These are phyloP conservation scores for Eristalis pertinax DNA, from an alignment of 2,888 invertebrate genomes.

Conservation along the genomic window DNA sequence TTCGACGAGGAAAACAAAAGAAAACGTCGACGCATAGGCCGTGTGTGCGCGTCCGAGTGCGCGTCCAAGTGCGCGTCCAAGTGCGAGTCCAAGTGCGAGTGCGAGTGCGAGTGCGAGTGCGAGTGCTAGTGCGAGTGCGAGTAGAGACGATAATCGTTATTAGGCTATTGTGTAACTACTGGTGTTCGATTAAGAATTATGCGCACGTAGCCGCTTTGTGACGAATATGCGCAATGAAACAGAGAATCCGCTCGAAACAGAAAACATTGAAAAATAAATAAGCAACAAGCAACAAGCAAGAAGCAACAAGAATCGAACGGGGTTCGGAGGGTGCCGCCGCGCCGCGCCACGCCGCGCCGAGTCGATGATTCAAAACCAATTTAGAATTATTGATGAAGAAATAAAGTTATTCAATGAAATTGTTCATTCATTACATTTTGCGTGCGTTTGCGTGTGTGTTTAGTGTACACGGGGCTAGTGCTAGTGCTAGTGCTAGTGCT, in stretches of 20 bases:
- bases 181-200: not conserved
- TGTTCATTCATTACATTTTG: not conserved
- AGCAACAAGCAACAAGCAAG: too few relatives aligned
- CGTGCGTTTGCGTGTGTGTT: too few relatives aligned
- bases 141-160: not conserved
- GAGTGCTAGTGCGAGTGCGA: not conserved
- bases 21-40: too few relatives aligned
- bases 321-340: too few relatives aligned
- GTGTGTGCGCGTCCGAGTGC: too few relatives aligned
- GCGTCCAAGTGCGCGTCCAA: not conserved
- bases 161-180: not conserved
- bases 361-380: not conserved
- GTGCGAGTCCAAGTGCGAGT: not conserved
- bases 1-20: too few relatives aligned
- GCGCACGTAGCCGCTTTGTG: not conserved
- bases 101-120: not conserved
- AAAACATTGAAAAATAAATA: not conserved
- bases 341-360: too few relatives aligned
- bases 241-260: not conserved
- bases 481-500: not conserved
- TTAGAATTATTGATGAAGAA: slow-evolving; percentile 1
- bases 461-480: not conserved
- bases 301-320: too few relatives aligned
- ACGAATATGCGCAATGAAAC: not conserved
- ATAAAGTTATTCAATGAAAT: not conserved